Evolutionary conservation across 2,113 vertebrate genomes (phyloP).

Genomic region (Anhinga anhinga): DNA sequence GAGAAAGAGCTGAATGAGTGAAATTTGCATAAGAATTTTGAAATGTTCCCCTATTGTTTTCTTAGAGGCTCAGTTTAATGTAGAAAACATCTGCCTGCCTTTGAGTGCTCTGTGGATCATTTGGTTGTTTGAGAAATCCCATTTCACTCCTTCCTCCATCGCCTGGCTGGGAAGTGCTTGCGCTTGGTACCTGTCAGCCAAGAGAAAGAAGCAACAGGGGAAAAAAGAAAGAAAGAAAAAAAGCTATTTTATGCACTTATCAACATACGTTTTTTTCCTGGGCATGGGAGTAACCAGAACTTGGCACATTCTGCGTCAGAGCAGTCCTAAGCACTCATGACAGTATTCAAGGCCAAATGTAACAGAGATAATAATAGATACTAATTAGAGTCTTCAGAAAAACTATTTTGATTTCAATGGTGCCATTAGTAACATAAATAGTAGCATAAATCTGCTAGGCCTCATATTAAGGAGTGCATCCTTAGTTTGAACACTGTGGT

Average conservation of each 20-base stretch:
- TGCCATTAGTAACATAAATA: not conserved
- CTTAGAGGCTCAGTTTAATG: constrained; percentile 26
- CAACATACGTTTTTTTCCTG: not conserved
- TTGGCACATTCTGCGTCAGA: not conserved
- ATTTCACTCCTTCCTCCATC: not conserved
- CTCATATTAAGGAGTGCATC: not conserved
- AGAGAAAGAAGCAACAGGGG: not conserved
- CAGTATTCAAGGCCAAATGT: not conserved
- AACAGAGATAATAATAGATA: not conserved
- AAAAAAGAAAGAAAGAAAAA: not conserved
- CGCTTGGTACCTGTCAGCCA: not conserved
- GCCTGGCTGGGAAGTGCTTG: not conserved
- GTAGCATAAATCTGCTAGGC: not conserved
- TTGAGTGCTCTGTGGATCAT: not conserved
- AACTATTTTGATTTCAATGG: not conserved
- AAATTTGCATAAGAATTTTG: constrained; percentile 38
- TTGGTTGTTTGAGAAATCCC: constrained; percentile 11
- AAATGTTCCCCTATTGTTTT: constrained; percentile 32
- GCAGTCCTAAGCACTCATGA: not conserved
- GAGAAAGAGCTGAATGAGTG: not conserved
- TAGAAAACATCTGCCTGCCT: constrained; percentile 30
- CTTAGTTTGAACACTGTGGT: not conserved
- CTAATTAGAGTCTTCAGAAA: not conserved
- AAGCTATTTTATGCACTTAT: not conserved
- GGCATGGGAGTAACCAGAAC: not conserved